Evolutionary conservation across 1,140 invertebrate species (phyloP).

Genomic region (Lepidostoma basale): DNA sequence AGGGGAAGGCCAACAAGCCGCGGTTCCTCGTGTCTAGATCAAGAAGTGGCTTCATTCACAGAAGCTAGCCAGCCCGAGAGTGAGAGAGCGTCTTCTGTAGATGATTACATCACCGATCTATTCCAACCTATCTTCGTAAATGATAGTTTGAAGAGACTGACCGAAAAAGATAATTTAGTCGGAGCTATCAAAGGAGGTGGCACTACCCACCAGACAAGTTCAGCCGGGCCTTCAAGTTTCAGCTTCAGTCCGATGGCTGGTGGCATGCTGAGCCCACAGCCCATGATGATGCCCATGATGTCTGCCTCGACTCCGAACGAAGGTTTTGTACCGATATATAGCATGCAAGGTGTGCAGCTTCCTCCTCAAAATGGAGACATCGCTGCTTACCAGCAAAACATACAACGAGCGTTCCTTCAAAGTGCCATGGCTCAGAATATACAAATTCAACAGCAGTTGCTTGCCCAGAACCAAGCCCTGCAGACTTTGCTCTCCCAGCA

Average conservation of each 20-base stretch:
- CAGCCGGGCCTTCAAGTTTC: conserved; percentile 62
- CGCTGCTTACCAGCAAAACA: conserved; percentile 78
- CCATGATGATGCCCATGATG: conserved; percentile 68
- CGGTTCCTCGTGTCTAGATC: conserved; percentile 49
- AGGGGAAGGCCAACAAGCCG: conserved; percentile 51
- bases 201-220: conserved; percentile 71
- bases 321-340: conserved; percentile 67
- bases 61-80: conserved; percentile 44
- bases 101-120: conserved; percentile 70
- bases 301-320: conserved; percentile 51
- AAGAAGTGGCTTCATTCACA: conserved; percentile 57
- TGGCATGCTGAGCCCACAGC: conserved; percentile 65
- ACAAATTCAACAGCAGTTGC: conserved; percentile 91
- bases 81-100: conserved; percentile 57
- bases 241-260: conserved; percentile 65
- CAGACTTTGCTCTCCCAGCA: conserved; percentile 84
- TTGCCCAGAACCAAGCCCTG: conserved; percentile 91
- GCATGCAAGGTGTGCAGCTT: conserved; percentile 67
- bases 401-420: conserved; percentile 88
- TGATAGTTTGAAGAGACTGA: conserved; percentile 65
- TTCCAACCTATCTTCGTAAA: conserved; percentile 69
- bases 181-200: conserved; percentile 78
- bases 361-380: conserved; percentile 62
- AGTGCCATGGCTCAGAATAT: conserved; percentile 95
- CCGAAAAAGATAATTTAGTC: conserved; percentile 66